These are phyloP conservation scores for Pelobates cultripes DNA, from an alignment of 2,797 vertebrate genomes.

Conservation along the genomic window DNA sequence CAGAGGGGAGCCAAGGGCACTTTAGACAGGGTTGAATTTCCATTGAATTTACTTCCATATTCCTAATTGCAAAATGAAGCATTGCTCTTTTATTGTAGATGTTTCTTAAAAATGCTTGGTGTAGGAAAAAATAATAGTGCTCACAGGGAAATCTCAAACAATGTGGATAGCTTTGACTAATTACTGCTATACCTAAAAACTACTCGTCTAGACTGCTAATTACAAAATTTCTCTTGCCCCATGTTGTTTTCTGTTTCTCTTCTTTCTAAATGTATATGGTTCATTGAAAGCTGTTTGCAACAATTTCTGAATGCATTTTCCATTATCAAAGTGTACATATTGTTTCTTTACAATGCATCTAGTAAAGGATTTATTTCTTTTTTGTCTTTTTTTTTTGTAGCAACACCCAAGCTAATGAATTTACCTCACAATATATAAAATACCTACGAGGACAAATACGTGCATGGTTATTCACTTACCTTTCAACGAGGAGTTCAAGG, in stretches of 20 bases:
- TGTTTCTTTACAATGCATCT: conserved; percentile 17
- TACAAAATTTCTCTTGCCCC: conserved; percentile 26
- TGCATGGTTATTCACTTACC: no score
- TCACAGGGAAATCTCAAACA: conserved; percentile 47
- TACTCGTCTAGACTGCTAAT: conserved; percentile 55
- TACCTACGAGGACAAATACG: no score
- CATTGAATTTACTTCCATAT: conserved; percentile 36
- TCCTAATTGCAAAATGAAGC: conserved; percentile 38
- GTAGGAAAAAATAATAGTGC: conserved; percentile 47
- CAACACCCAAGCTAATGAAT: background rate
- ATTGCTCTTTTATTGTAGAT: conserved; percentile 32
- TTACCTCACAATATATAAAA: no score
- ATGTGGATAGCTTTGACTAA: conserved; percentile 44
- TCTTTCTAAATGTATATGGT: conserved; percentile 55
- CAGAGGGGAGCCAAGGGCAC: conserved; percentile 19
- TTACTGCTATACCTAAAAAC: conserved; percentile 44
- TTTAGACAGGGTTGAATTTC: conserved; percentile 11
- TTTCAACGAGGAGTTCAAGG: no score
- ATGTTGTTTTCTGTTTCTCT: conserved; percentile 57
- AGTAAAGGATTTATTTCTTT: background rate
- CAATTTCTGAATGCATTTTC: conserved; percentile 60
- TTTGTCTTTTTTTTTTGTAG: background rate
- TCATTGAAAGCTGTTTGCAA: conserved; percentile 58
- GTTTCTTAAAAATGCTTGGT: conserved; percentile 32
- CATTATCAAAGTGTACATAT: conserved; percentile 60